Conservation (phyloP, 2,888 invertebrate species). For the Sinotaia quadrata region DNA sequence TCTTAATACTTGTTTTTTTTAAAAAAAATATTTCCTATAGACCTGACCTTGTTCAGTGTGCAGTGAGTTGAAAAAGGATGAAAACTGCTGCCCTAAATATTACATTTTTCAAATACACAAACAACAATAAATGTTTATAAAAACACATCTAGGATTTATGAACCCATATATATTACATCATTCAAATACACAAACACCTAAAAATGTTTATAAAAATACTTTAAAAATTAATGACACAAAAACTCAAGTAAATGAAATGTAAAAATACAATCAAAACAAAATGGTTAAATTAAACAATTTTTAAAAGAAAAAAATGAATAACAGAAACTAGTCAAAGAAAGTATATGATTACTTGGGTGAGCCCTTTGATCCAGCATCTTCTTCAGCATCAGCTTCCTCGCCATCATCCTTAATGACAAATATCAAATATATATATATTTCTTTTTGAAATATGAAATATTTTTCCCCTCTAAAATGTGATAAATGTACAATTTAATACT, state of each 20-base stretch:
- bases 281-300: not conserved
- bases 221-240: not conserved
- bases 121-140: too few relatives aligned
- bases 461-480: not conserved
- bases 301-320: not conserved
- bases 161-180: too few relatives aligned
- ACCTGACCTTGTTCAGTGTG: too few relatives aligned
- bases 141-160: too few relatives aligned
- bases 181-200: not conserved
- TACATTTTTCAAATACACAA: too few relatives aligned
- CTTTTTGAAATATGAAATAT: too few relatives aligned
- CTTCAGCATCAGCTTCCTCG: conserved; percentile 30
- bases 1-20: too few relatives aligned
- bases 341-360: conserved; percentile 28
- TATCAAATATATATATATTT: too few relatives aligned
- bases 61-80: too few relatives aligned
- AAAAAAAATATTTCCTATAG: too few relatives aligned
- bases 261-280: not conserved
- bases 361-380: conserved; percentile 23
- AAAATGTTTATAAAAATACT: not conserved
- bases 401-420: conserved; percentile 40
- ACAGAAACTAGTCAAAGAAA: not conserved
- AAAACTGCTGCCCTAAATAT: too few relatives aligned
- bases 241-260: not conserved
- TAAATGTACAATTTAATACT: not conserved